Conservation (phyloP, 30 jellyfish, hydroid and myxozoan species). For the Hydractinia symbiolongicarpus region DNA sequence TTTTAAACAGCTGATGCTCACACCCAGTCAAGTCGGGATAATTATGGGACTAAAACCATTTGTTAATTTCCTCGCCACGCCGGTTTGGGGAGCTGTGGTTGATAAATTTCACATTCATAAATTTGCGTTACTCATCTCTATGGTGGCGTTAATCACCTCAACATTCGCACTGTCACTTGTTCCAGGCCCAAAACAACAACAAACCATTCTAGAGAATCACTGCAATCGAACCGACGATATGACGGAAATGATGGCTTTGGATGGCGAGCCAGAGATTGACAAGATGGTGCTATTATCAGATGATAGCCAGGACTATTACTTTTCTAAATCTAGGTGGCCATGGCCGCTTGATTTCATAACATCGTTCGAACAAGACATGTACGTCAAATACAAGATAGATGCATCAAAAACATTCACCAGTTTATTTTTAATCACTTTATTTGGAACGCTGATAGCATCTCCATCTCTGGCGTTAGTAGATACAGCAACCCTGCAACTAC, state of each 20-base stretch:
- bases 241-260: slow-evolving; percentile 76
- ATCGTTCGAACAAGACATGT: slow-evolving; percentile 60
- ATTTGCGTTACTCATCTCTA: slow-evolving; percentile 60
- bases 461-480: slow-evolving; percentile 98
- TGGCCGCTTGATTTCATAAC: slow-evolving; percentile 96
- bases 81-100: slow-evolving; percentile 95
- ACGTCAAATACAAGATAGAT: slow-evolving; percentile 77
- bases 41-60: slow-evolving; percentile 93
- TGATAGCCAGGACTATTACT: slow-evolving; percentile 65
- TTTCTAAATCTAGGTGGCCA: slow-evolving; percentile 90
- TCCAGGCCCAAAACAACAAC: slow-evolving; percentile 95
- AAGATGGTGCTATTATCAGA: slow-evolving; percentile 81
- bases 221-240: slow-evolving; percentile 91
- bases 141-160: slow-evolving; percentile 75
- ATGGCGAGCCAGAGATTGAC: slow-evolving; percentile 77
- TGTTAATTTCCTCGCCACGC: slow-evolving; percentile 82
- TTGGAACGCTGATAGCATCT: slow-evolving; percentile 92
- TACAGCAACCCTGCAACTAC: slow-evolving; percentile 93
- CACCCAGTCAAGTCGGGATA: slow-evolving; percentile 95
- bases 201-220: slow-evolving; percentile 59
- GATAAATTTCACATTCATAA: slow-evolving; percentile 71
- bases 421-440: slow-evolving; percentile 76
- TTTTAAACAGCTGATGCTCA: slow-evolving; percentile 77
- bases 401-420: slow-evolving; percentile 88
- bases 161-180: slow-evolving; percentile 74